Percentiles rank a stretch among this genome's conserved stretches.
phyloP scores from a whole-genome alignment of 2,113 vertebrate genomes.

The Romanogobio albipinnatus region DNA sequence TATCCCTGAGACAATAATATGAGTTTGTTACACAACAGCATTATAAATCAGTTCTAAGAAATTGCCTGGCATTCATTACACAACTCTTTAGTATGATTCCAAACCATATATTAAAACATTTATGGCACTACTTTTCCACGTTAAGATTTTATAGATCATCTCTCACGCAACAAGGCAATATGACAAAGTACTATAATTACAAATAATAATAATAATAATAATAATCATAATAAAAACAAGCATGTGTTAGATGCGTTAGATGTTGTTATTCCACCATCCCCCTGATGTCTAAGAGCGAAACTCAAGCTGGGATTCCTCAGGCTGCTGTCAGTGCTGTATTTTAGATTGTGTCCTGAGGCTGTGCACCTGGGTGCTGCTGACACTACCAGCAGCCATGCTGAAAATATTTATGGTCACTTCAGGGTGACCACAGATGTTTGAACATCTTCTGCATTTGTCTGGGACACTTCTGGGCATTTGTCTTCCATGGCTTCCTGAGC shows the following conservation, averaged over 20 bases:
- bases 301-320: constrained; percentile 55
- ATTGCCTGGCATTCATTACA: constrained; percentile 17
- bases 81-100: constrained; percentile 48
- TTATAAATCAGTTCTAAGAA: constrained; percentile 48
- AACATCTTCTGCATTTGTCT: constrained; percentile 46
- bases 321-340: constrained; percentile 52
- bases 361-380: constrained; percentile 63
- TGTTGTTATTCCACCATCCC: constrained; percentile 25
- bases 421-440: constrained; percentile 62
- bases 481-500: constrained; percentile 8
- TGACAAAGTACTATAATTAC: not conserved
- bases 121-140: constrained; percentile 36
- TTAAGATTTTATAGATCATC: constrained; percentile 21
- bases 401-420: constrained; percentile 63
- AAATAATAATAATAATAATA: not conserved
- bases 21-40: constrained; percentile 26
- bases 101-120: constrained; percentile 54
- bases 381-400: constrained; percentile 45
- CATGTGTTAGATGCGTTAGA: constrained; percentile 29
- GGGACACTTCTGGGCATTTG: constrained; percentile 32
- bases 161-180: constrained; percentile 7
- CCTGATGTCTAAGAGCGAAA: constrained; percentile 34
- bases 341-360: constrained; percentile 58
- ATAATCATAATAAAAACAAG: constrained; percentile 28
- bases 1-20: constrained; percentile 43